A percentile compares a stretch with the other conserved stretches of the same genome.
Evolutionary conservation across 2,797 vertebrate species (phyloP).

Genomic region (Erithacus rubecula): DNA sequence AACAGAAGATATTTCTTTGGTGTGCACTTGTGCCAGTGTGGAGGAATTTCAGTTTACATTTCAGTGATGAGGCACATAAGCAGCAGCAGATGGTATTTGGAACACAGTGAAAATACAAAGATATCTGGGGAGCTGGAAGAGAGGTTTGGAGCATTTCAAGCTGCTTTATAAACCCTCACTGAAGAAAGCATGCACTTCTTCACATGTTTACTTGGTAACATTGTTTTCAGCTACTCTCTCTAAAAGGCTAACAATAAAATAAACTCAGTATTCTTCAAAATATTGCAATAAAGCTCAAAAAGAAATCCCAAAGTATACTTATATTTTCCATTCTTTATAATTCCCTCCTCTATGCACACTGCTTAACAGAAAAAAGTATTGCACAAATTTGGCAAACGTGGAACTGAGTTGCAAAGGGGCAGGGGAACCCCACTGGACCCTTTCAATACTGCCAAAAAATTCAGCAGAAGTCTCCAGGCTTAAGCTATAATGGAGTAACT

Average conservation of each 20-base stretch:
- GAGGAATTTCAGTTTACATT: slow-evolving; percentile 49
- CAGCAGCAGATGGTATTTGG: slow-evolving; percentile 51
- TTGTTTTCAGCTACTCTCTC: neutral
- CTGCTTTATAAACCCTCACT: neutral
- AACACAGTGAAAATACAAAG: neutral
- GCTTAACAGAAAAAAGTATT: neutral
- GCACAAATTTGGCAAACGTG: neutral
- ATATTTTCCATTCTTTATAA: neutral
- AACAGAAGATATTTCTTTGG: neutral
- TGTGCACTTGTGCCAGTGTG: neutral
- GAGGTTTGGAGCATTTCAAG: neutral
- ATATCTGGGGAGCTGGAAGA: slow-evolving; percentile 41
- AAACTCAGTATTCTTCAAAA: neutral
- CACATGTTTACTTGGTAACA: neutral
- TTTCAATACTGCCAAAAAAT: neutral
- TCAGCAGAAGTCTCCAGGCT: neutral
- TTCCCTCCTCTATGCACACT: neutral
- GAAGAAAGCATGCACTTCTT: neutral
- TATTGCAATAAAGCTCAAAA: neutral
- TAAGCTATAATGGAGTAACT: neutral
- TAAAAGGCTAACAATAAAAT: neutral
- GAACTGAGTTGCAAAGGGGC: neutral
- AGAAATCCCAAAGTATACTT: neutral
- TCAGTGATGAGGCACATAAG: slow-evolving; percentile 19
- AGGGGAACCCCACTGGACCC: neutral